Base-by-base conservation (phyloP, 1,140 invertebrate species). In the Heterodera carotae region DNA sequence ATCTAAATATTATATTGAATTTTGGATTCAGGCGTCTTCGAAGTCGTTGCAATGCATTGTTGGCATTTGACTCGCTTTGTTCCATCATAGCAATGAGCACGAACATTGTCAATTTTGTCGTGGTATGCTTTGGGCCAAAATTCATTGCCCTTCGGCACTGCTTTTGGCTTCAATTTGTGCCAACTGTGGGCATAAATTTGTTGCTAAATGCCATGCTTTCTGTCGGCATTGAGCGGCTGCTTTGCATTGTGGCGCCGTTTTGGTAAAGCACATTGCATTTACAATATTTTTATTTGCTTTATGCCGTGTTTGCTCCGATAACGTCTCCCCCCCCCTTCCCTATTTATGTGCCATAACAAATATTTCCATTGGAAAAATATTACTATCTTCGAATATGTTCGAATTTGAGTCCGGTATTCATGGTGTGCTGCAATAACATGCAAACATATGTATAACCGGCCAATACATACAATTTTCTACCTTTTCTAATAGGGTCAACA, bases 141-240 rank as follows among this genome's bases (percentile, higher is more conserved):
- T 74, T 74, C 64, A 56, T 74, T 36, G 25, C 10, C 18, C 33
- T 74, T 15, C 59, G 33, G 2, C 43, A 15, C 34, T 74, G 72
- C n/a, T 74, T 74, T 64, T 74, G 56, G 56, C 39, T 74, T 18
- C 72, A 74, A 74, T 7, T 74, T 56, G 59, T 74, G 27, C 72
- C 72, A 5, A 39, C 72, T 6, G n/a, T 74, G 66, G 27, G 27
- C 64, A 39, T 59, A 18, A 74, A 64, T 74, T 62, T 74, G 27
- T 29, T 39, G 59, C 36, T 74, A 25, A 39, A 36, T 43, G 39
- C 72, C 34, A 60, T 74, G 43, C 15, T 74, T 5, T 33, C 72
- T 4, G 64, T 74, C 25, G 72, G 72, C 22, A 62, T 74, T 62
- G 72, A 74, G 15, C 59, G 72, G n/a, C 36, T 74, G 2, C 2